Evolutionary conservation across 2,888 invertebrate genomes (phyloP), one percentile per base, ranked within the genome.

Genomic region (Acleris sparsana): DNA sequence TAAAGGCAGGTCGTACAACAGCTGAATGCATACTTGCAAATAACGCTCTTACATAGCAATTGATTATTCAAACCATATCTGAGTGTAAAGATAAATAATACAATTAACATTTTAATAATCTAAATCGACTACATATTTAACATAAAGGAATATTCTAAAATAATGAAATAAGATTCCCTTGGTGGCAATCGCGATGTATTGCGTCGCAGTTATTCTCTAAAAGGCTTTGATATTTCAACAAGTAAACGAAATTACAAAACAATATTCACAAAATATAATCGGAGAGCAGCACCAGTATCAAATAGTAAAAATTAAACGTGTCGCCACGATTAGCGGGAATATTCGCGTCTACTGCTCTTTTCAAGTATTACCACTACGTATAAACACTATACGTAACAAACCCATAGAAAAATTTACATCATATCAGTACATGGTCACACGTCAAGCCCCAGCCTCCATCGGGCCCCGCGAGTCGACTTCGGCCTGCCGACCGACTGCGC

Each of bases 71-170:
- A 83, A 83, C 76, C 82, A 88, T 84, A 85, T 82, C 85, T 84
- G 86, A 87, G 86, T 89, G 87, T 90, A 89, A 87, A 88, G 86
- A 89, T 90, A 91, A 90, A 89, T 90, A 89, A 91, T 90, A 91
- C 86, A 89, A 89, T 86, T 88, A 88, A 87, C 80, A 83, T 80
- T 79, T 78, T 86, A 89, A 82, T 87, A 88, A 86, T 87, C 89
- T 91, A 91, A 86, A 86, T 85, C 81, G 82, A 90, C 91, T 91
- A 91, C 86, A 90, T 87, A 91, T 88, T 88, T 87, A 91, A 88
- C 86, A 88, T 86, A 89, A 86, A 82, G 75, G 74, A 71, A 85
- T 84, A 86, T 83, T 87, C 87, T 90, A 89, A 85, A 87, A 86
- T 82, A 81, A 86, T 80, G 80, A 85, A 84, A 83, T 80, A 80